Conservation (phyloP, 2,797 vertebrate genomes). For the Sandelia bainsii region DNA sequence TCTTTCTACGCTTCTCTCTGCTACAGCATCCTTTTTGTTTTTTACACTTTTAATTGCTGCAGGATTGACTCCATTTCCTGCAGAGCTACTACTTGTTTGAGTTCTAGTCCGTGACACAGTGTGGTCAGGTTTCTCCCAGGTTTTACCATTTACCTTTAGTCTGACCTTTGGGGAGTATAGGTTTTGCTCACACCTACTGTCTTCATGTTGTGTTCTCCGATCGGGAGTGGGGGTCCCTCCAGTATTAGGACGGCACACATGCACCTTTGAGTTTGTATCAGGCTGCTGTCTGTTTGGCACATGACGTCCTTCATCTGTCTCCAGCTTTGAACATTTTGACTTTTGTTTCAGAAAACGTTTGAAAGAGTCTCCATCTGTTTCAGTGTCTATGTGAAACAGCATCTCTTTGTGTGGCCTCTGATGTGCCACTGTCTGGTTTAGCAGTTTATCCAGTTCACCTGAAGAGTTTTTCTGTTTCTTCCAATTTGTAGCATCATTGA, state of each 20-base stretch:
- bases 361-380: background rate
- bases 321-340: background rate
- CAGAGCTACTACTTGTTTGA: background rate
- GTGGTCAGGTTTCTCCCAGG: fast-evolving
- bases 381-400: background rate
- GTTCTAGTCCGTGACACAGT: background rate
- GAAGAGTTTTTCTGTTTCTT: background rate
- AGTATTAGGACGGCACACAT: fast-evolving
- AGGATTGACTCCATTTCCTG: background rate
- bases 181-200: background rate
- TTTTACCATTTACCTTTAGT: fast-evolving
- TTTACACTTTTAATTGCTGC: fast-evolving
- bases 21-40: fast-evolving
- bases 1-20: fast-evolving
- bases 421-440: fast-evolving
- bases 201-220: fast-evolving
- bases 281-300: background rate
- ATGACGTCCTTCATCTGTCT: background rate
- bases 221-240: fast-evolving
- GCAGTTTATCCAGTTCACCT: background rate
- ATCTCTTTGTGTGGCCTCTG: background rate
- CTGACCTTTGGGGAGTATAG: background rate
- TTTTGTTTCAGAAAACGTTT: background rate
- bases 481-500: fast-evolving
- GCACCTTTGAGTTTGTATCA: background rate